Conservation (phyloP, 2,113 vertebrate genomes). For the Eudorcas thomsonii region DNA sequence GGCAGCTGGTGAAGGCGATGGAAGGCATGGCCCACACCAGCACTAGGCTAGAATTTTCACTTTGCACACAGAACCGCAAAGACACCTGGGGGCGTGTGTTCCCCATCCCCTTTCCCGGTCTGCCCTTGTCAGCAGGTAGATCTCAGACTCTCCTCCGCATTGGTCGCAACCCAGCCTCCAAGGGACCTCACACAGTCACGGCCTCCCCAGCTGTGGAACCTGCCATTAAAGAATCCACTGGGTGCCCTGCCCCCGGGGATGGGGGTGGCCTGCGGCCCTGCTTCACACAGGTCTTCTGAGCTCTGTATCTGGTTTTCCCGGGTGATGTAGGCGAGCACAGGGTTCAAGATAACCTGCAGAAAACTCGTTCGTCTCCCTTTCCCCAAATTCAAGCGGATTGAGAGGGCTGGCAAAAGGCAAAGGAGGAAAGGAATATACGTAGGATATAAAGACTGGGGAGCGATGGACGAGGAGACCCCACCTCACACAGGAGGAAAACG, state of each 20-base stretch:
- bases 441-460: not conserved
- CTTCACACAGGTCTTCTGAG: not conserved
- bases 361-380: not conserved
- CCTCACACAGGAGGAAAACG: no score
- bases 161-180: no score
- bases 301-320: not conserved
- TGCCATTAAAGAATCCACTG: no score
- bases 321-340: rapidly evolving
- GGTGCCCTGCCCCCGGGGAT: no score
- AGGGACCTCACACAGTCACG: no score
- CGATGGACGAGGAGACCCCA: not conserved
- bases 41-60: rapidly evolving
- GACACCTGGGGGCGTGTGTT: not conserved
- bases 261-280: rapidly evolving
- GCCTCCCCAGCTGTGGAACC: no score
- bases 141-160: no score
- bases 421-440: rapidly evolving
- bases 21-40: rapidly evolving
- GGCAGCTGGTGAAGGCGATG: rapidly evolving
- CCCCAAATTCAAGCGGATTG: not conserved
- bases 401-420: not conserved
- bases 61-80: not conserved
- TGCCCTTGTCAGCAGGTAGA: not conserved
- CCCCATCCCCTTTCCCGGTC: rapidly evolving
- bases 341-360: not conserved